Percentiles rank a stretch among this genome's conserved stretches.
These are phyloP conservation scores for Calliphora vicina DNA, from an alignment of 1,140 invertebrate species.

Conservation along the genomic window DNA sequence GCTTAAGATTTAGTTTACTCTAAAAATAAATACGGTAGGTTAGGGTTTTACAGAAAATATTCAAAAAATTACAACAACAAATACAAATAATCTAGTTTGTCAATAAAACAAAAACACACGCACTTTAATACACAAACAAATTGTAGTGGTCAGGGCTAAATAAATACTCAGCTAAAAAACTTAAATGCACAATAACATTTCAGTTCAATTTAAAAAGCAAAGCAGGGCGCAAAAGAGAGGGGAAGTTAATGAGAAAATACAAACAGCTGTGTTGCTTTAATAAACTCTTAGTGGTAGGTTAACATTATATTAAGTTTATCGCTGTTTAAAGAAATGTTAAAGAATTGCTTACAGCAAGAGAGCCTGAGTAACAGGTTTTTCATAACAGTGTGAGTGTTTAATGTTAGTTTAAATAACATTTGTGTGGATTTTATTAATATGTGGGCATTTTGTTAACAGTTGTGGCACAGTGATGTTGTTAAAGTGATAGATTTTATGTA, in stretches of 20 bases:
- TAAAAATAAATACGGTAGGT: background rate
- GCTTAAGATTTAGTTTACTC: too few species aligned
- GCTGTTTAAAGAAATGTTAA: background rate
- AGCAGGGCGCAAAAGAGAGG: too few species aligned
- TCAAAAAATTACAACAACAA: too few species aligned
- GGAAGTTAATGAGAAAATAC: background rate
- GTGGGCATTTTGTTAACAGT: background rate
- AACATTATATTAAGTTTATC: background rate
- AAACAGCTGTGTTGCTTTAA: background rate
- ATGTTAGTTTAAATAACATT: background rate
- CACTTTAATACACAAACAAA: background rate
- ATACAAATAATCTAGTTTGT: background rate
- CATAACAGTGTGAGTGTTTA: background rate
- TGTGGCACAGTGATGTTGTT: background rate
- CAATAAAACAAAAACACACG: background rate
- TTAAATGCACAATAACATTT: background rate
- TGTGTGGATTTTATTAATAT: background rate
- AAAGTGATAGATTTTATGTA: slow-evolving; percentile 1
- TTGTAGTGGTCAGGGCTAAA: background rate
- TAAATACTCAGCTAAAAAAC: background rate
- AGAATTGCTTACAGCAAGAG: too few species aligned
- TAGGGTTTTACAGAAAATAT: background rate
- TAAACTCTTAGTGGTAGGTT: too few species aligned
- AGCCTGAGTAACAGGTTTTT: too few species aligned
- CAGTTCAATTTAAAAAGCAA: background rate